A percentile compares a stretch with the other conserved stretches of the same genome.
These are phyloP conservation scores for Epinephelus awoara DNA, from an alignment of 2,797 vertebrate species.

Conservation along the genomic window DNA sequence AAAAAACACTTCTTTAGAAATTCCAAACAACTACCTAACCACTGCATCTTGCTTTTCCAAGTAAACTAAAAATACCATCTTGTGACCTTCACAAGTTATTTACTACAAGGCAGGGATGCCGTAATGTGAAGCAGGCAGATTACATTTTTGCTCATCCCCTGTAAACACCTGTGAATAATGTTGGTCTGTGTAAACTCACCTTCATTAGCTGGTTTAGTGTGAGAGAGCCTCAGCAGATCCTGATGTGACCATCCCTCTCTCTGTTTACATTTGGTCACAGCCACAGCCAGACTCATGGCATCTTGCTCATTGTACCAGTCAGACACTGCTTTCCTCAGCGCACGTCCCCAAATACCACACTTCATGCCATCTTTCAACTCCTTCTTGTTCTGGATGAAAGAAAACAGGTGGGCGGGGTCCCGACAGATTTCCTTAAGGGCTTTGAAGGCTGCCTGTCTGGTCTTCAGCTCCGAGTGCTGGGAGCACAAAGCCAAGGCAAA, in stretches of 20 bases:
- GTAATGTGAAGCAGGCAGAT: not conserved
- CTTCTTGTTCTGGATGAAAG: constrained; percentile 95
- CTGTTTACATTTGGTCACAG: constrained; percentile 94
- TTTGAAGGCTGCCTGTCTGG: constrained; percentile 91
- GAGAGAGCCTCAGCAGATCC: constrained; percentile 94
- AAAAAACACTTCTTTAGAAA: too few species aligned
- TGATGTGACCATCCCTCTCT: constrained; percentile 96
- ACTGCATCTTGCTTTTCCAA: too few species aligned
- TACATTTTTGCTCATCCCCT: not conserved
- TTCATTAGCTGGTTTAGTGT: constrained; percentile 94
- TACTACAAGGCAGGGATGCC: not conserved
- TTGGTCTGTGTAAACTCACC: constrained; percentile 79
- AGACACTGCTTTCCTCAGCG: constrained; percentile 92
- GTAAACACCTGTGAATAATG: not conserved
- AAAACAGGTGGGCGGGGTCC: constrained; percentile 91
- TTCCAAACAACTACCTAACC: too few species aligned
- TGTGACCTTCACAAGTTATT: not conserved
- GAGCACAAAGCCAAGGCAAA: constrained; percentile 94
- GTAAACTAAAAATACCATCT: not conserved
- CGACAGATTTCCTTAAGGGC: constrained; percentile 91
- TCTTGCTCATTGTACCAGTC: constrained; percentile 96
- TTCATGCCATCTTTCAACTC: constrained; percentile 93
- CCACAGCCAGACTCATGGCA: constrained; percentile 89
- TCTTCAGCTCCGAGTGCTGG: constrained; percentile 90
- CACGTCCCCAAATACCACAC: constrained; percentile 97